Conservation (phyloP, 1,140 invertebrate genomes). For the Drosophila varians region DNA sequence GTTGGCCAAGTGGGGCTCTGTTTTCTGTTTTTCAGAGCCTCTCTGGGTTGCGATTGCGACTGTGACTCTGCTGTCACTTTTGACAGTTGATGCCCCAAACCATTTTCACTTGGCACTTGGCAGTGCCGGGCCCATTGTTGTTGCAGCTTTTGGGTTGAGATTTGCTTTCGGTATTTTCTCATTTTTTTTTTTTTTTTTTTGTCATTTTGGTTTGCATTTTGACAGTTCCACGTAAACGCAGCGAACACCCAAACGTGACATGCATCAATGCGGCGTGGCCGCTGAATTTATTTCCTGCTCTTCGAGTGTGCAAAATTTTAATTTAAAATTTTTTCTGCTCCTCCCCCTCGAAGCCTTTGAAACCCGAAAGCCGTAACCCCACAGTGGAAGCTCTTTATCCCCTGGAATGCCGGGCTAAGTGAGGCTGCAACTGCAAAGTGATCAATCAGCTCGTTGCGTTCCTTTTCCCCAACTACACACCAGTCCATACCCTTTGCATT, state of each 20-base stretch:
- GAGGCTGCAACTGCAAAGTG: constrained; percentile 61
- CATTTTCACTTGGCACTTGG: constrained; percentile 80
- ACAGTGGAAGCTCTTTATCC: constrained; percentile 9
- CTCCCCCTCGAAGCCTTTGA: background rate
- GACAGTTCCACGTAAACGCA: constrained; percentile 77
- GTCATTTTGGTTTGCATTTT: constrained; percentile 60
- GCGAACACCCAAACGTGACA: constrained; percentile 70
- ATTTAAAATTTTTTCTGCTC: constrained; percentile 68
- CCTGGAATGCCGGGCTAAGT: constrained; percentile 33
- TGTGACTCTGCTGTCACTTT: constrained; percentile 70
- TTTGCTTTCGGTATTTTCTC: background rate
- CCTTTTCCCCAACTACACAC: too few relatives aligned
- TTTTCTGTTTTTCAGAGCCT: constrained; percentile 17
- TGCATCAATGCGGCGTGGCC: constrained; percentile 69
- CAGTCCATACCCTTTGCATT: constrained; percentile 62
- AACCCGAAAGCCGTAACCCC: background rate
- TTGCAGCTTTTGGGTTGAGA: constrained; percentile 38
- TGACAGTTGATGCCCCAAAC: constrained; percentile 79
- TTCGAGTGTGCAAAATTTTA: constrained; percentile 78
- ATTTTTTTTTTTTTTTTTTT: constrained; percentile 6
- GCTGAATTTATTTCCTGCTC: constrained; percentile 80
- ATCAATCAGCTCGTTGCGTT: constrained; percentile 80
- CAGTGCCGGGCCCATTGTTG: constrained; percentile 58
- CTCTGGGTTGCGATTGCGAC: constrained; percentile 15
- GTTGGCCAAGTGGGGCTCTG: constrained; percentile 22